Percentiles rank a stretch among this genome's conserved stretches.
Conservation (phyloP, 2,888 invertebrate genomes). For the Philopedon plagiatum region DNA sequence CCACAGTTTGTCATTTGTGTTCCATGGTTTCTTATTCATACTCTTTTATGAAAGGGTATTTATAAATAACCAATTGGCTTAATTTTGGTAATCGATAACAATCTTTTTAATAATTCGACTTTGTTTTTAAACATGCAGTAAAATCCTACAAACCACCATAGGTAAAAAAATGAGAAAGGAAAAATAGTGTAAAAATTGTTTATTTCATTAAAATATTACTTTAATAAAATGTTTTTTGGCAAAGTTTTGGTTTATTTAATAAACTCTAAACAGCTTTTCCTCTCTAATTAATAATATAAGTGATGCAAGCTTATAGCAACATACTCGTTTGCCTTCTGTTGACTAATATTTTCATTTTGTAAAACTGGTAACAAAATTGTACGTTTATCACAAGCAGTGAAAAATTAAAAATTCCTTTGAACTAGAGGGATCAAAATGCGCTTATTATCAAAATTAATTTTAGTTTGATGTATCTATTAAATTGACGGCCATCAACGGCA, state of each 20-base stretch:
- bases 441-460: slow-evolving; percentile 19
- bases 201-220: too few relatives aligned
- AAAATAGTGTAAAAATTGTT: too few relatives aligned
- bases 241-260: too few relatives aligned
- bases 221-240: too few relatives aligned
- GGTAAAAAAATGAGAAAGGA: too few relatives aligned
- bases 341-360: neutral
- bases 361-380: too few relatives aligned
- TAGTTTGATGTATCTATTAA: slow-evolving; percentile 33
- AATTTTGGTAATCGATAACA: neutral
- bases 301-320: too few relatives aligned
- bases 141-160: too few relatives aligned
- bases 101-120: neutral
- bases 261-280: too few relatives aligned
- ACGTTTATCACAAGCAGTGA: neutral
- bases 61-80: neutral
- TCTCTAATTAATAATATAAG: too few relatives aligned
- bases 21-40: slow-evolving; percentile 34
- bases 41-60: slow-evolving; percentile 20
- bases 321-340: neutral
- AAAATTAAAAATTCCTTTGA: slow-evolving; percentile 14
- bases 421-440: neutral
- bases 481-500: neutral
- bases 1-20: slow-evolving; percentile 38
- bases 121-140: too few relatives aligned